Percentiles rank a stretch among this genome's conserved stretches.
Evolutionary conservation across 2,797 vertebrate species (phyloP).

Genomic region (Brotula barbata): DNA sequence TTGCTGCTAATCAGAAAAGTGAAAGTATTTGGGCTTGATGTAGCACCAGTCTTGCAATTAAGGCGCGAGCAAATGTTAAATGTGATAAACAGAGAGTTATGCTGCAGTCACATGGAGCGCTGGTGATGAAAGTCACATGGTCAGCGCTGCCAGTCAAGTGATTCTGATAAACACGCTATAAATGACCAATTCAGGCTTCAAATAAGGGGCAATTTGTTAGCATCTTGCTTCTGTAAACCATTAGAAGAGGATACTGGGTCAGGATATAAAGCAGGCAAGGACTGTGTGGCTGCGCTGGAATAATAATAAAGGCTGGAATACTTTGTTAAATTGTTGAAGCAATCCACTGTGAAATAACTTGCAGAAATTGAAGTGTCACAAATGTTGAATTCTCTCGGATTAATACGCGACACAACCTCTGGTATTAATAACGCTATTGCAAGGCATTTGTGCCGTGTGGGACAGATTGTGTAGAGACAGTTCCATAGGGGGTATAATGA

Average conservation of each 20-base stretch:
- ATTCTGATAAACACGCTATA: constrained; percentile 14
- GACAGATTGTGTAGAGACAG: too few relatives aligned
- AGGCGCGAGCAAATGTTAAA: constrained; percentile 9
- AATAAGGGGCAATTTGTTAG: constrained; percentile 7
- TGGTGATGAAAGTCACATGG: background rate
- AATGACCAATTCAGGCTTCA: constrained; percentile 11
- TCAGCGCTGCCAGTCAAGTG: constrained; percentile 19
- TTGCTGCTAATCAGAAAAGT: constrained; percentile 2
- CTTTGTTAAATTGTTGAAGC: too few relatives aligned
- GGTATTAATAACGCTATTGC: too few relatives aligned
- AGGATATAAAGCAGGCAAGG: background rate
- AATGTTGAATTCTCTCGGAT: too few relatives aligned
- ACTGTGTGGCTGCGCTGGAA: background rate
- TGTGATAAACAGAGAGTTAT: constrained; percentile 15
- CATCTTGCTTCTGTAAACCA: constrained; percentile 1
- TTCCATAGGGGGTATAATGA: too few relatives aligned
- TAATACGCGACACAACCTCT: too few relatives aligned
- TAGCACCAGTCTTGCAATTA: constrained; percentile 9
- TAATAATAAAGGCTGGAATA: constrained; percentile 6
- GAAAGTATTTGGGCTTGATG: constrained; percentile 4
- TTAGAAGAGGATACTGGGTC: constrained; percentile 5
- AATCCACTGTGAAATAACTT: constrained; percentile 19
- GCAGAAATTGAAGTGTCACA: background rate
- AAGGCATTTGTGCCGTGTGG: too few relatives aligned
- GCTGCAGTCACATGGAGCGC: background rate